phyloP scores from a whole-genome alignment of 30 jellyfish, hydroid and myxozoan species.

The Cassiopea xamachana region DNA sequence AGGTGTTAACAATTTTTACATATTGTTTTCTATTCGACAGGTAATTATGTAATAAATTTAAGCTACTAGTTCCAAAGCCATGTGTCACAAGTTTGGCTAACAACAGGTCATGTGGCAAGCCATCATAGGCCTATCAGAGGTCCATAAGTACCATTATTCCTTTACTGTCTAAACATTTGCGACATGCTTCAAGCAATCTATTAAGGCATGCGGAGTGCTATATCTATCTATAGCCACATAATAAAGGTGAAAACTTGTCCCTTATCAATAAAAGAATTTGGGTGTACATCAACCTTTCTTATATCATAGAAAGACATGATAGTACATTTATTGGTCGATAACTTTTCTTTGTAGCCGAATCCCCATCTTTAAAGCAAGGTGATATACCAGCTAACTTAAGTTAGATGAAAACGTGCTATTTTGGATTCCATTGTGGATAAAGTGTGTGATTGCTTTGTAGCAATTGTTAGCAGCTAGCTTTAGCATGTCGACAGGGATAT shows the following conservation, averaged over 20 bases:
- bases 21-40: not conserved
- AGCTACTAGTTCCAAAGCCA: not conserved
- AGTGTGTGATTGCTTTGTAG: not conserved
- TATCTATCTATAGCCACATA: not conserved
- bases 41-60: not conserved
- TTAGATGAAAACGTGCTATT: not conserved
- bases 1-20: not conserved
- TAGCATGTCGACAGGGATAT: not conserved
- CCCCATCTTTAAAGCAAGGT: not conserved
- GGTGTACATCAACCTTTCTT: not conserved
- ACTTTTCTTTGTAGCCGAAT: not conserved
- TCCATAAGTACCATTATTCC: not conserved
- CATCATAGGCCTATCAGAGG: not conserved
- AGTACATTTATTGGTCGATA: not conserved
- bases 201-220: not conserved
- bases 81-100: not conserved
- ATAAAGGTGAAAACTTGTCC: not conserved
- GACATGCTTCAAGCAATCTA: not conserved
- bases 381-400: not conserved
- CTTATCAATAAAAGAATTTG: not conserved
- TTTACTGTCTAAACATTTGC: not conserved
- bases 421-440: not conserved
- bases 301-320: not conserved
- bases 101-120: not conserved
- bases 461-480: not conserved